Base-by-base conservation (phyloP, 2,797 vertebrate genomes). In the Chiropotes sagulatus region DNA sequence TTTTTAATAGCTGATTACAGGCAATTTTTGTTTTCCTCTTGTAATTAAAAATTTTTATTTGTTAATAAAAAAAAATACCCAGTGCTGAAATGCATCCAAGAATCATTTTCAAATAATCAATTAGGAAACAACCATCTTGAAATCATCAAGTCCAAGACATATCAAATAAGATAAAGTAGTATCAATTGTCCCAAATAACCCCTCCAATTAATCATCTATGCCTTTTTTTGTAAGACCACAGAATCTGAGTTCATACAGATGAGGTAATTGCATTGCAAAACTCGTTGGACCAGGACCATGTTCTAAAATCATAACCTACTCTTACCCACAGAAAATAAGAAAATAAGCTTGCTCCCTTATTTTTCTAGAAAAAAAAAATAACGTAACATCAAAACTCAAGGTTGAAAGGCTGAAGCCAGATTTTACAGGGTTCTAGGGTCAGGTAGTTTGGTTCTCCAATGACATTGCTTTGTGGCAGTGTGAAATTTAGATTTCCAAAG, bases 231-330 rank as follows among this genome's bases (percentile, higher is more conserved):
- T 96, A 97, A 97, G 84, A 76, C 91, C 97, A 82, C 91, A 97
- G 95, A 98, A 95, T 98, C 97, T 97, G 98, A 98, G 98, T 98
- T 98, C 98, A 98, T 98, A 98, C 98, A 98, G 98, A 99, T 99
- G 98, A 99, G 97, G 98, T 99, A 96, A 99, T 93, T 93, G 97
- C 92, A 84, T 98, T 99, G 98, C 98, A 98, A 98, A 99, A 98
- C 98, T 97, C 95, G 93, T 98, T 98, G 98, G 98, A 98, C 97
- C 80, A 84, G 94, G 94, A 95, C 20, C 90, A 92, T 81, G 61
- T 81, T 97, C 95, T 98, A 97, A 98, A 98, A 98, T 97, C 96
- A 94, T 96, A 98, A 96, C 94, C 96, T 98, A 10, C 95, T 87
- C 97, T 97, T 98, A 98, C 94, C 98, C 98, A 88, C 98, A 98